Percentiles rank a stretch among this genome's conserved stretches.
Evolutionary conservation across 2,888 invertebrate genomes (phyloP).

Genomic region (Ectemnius cavifrons): DNA sequence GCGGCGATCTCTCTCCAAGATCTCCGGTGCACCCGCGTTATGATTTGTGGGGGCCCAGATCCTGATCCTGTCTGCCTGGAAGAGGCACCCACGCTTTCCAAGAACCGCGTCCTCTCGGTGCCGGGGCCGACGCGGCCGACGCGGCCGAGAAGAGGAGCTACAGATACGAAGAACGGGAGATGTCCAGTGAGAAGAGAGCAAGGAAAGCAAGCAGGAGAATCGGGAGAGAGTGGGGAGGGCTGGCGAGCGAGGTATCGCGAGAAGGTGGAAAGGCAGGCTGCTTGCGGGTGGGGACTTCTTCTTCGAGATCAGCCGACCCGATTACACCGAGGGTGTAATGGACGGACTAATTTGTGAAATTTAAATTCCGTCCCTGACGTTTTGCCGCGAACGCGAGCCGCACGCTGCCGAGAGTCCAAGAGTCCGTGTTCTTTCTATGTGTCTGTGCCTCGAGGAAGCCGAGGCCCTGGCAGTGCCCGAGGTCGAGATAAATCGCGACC

Average conservation of each 20-base stretch:
- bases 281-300: constrained; percentile 20
- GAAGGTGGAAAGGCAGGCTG: constrained; percentile 2
- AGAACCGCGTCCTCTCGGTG: constrained; percentile 63
- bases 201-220: background rate
- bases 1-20: constrained; percentile 64
- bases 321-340: constrained; percentile 75
- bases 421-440: too few species aligned
- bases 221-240: background rate
- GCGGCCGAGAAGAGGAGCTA: constrained; percentile 5
- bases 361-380: constrained; percentile 75
- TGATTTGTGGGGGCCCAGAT: constrained; percentile 73
- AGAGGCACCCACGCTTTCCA: constrained; percentile 75
- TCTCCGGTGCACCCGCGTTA: constrained; percentile 67
- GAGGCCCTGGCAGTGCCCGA: constrained; percentile 35
- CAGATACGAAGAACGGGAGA: constrained; percentile 7
- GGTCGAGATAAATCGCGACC: constrained; percentile 63
- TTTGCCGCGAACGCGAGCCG: constrained; percentile 53
- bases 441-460: too few species aligned
- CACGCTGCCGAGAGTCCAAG: constrained; percentile 27
- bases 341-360: constrained; percentile 77
- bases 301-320: constrained; percentile 67
- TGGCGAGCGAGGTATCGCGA: constrained; percentile 4
- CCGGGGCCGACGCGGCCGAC: constrained; percentile 11
- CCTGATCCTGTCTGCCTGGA: constrained; percentile 69
- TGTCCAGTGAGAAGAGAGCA: too few species aligned